Evolutionary conservation across 2,797 vertebrate species (phyloP).

Genomic region (Dendrocincla fuliginosa): DNA sequence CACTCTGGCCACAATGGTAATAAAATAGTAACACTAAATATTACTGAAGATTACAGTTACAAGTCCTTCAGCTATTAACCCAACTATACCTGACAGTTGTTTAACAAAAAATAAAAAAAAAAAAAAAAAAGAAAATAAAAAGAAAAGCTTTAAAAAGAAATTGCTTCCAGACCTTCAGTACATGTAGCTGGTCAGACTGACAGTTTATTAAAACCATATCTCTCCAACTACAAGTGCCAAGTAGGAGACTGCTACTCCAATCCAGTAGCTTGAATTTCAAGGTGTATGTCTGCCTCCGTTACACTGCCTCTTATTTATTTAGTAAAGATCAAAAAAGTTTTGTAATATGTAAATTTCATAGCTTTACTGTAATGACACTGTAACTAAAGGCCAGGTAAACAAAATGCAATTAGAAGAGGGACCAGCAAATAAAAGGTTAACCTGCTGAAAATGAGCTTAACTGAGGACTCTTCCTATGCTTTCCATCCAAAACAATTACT

Average conservation of each 20-base stretch:
- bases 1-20: neutral
- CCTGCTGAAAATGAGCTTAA: neutral
- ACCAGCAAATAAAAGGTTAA: slow-evolving; percentile 34
- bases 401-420: neutral
- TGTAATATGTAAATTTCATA: neutral
- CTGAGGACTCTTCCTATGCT: neutral
- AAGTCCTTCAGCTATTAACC: neutral
- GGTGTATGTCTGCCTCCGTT: neutral
- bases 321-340: neutral
- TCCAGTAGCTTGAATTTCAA: neutral
- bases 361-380: neutral
- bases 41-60: neutral
- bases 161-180: neutral
- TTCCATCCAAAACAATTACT: slow-evolving; percentile 51
- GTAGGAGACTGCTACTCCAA: neutral
- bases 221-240: neutral
- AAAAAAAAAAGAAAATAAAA: neutral
- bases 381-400: neutral
- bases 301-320: neutral
- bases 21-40: neutral
- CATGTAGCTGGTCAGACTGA: neutral
- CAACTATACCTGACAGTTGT: neutral
- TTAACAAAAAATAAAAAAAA: neutral
- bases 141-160: neutral
- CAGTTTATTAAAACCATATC: neutral